These are phyloP conservation scores for Sarcophaga peregrina DNA, from an alignment of 1,140 invertebrate genomes.

Conservation along the genomic window DNA sequence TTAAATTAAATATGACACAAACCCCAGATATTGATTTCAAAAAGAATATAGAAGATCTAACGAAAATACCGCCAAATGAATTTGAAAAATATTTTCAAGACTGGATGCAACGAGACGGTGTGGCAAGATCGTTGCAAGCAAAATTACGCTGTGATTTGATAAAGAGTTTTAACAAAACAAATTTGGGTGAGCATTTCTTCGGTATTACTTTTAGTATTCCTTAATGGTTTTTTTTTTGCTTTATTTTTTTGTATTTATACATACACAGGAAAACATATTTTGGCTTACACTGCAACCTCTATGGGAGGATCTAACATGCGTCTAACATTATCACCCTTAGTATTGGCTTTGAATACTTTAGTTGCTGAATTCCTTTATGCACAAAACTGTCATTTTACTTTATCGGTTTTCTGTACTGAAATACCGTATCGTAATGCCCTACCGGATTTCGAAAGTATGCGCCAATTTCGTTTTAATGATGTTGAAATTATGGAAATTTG, in stretches of 20 bases:
- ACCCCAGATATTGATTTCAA: background rate
- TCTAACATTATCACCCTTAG: constrained; percentile 51
- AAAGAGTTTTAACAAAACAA: constrained; percentile 57
- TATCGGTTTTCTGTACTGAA: constrained; percentile 62
- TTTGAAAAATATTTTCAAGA: constrained; percentile 57
- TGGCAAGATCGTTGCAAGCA: constrained; percentile 56
- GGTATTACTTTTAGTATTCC: too few relatives aligned
- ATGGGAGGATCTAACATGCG: constrained; percentile 34
- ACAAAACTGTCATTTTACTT: constrained; percentile 60
- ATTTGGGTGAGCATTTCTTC: constrained; percentile 51
- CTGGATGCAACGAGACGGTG: constrained; percentile 59
- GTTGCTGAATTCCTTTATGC: constrained; percentile 62
- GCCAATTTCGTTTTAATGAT: constrained; percentile 53
- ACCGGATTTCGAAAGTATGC: constrained; percentile 53
- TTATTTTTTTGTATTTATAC: too few relatives aligned
- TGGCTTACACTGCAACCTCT: constrained; percentile 32
- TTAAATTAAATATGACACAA: background rate
- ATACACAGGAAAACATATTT: constrained; percentile 39
- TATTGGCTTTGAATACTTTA: constrained; percentile 56
- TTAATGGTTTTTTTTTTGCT: constrained; percentile 28
- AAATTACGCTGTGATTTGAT: constrained; percentile 60
- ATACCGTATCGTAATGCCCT: constrained; percentile 55
- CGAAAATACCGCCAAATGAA: constrained; percentile 51
- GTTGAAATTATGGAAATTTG: constrained; percentile 54
- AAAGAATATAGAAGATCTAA: constrained; percentile 40